Base-by-base conservation (phyloP, 2,888 invertebrate species). In the Drosophila picticornis region DNA sequence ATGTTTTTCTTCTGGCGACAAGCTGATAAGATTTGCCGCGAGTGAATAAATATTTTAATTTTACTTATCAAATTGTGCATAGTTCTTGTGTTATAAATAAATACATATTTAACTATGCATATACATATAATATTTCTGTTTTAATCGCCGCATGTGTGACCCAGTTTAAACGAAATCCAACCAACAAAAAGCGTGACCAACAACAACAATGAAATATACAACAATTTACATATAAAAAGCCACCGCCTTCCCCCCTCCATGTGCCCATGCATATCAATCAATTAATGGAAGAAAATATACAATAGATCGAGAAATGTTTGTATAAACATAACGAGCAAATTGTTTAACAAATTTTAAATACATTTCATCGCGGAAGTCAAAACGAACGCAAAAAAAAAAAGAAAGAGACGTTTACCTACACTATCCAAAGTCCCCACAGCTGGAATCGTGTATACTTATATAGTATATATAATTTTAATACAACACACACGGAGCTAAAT, bases 91-190 rank as follows among this genome's bases (percentile, higher is more conserved):
- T 70, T 76, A 78, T 73, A 80, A 72, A 22, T 58, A 68, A 40
- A 80, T 43, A 58, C 48, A 43, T 34, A 36, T 2, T 38, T 51
- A 65, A 34, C 34, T 22, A 64, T n/a, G 19, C 2, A 31, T 16
- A 43, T n/a, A 59, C 50, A 55, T 38, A 72, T 64, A 67, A 60
- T 58, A 71, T 83, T 90, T 88, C 69, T 67, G 88, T 71, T 74
- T 88, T 88, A 85, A 85, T 85, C 85, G 78, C 89, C 87, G 78
- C 89, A 87, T 87, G 84, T 90, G 89, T 87, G 87, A 87, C 87
- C 87, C 70, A 90, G 75, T 88, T 86, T 75, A 67, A 73, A 72
- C 43, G 38, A 75, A 85, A 80, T 52, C 43, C 48, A 68, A 71
- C 40, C 70, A 68, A 72, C 56, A 75, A 73, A 66, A 78, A 78